phyloP scores from a whole-genome alignment of 2,797 vertebrate genomes.

The Pangasius sanitwongsei region DNA sequence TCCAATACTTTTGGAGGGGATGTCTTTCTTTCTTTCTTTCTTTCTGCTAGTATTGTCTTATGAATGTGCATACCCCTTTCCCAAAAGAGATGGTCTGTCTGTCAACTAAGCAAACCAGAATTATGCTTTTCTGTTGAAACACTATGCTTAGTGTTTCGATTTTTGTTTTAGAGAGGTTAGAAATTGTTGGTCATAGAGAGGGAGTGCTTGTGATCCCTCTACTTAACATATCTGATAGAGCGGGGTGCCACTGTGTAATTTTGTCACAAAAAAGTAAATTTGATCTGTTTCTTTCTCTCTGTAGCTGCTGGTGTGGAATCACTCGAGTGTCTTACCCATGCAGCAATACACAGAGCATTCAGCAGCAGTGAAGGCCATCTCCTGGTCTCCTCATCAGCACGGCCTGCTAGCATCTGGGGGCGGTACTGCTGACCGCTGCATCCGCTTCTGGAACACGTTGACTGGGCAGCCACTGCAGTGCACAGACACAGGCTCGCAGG shows the following conservation, averaged over 20 bases:
- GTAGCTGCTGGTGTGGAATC: conserved; percentile 96
- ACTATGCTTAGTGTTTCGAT: background rate
- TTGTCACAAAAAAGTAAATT: background rate
- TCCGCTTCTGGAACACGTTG: conserved; percentile 98
- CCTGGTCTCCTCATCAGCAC: conserved; percentile 98
- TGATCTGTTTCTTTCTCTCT: background rate
- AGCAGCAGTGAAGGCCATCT: conserved; percentile 96
- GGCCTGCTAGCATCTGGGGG: conserved; percentile 94
- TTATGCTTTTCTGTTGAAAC: background rate
- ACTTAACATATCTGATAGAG: background rate
- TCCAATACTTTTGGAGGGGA: background rate
- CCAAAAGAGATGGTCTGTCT: background rate
- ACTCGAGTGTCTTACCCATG: conserved; percentile 92
- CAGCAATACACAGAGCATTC: conserved; percentile 98
- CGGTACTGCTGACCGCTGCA: conserved; percentile 95
- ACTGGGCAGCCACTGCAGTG: conserved; percentile 95
- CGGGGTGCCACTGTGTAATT: background rate
- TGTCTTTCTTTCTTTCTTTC: too few relatives aligned
- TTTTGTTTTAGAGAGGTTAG: background rate
- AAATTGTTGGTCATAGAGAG: background rate
- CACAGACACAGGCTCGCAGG: conserved; percentile 95
- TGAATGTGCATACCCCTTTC: background rate
- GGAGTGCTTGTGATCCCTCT: background rate
- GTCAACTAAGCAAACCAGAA: background rate
- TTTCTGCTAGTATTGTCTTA: background rate